phyloP scores from a whole-genome alignment of 2,113 vertebrate species.

The Festucalex cinctus region DNA sequence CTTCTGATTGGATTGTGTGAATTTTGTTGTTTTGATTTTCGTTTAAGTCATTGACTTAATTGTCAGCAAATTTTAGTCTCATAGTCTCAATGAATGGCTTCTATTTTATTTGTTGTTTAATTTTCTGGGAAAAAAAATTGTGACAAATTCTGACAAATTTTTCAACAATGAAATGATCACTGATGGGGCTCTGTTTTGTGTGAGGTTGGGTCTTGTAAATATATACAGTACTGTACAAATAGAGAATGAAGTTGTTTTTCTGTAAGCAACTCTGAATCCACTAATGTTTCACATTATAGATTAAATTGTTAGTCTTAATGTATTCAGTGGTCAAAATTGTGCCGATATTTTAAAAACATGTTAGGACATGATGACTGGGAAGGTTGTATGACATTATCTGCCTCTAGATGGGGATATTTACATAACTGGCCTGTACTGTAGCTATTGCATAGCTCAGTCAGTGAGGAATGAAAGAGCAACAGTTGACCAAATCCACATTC shows the following conservation, averaged over 20 bases:
- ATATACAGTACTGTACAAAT: background rate
- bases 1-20: too few species aligned
- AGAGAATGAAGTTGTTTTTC: background rate
- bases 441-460: background rate
- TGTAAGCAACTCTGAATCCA: background rate
- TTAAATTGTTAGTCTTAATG: background rate
- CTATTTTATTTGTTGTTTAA: too few species aligned
- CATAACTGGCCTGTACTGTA: background rate
- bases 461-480: background rate
- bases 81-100: too few species aligned
- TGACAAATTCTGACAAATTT: too few species aligned
- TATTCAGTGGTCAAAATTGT: background rate
- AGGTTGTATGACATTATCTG: background rate
- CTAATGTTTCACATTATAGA: background rate
- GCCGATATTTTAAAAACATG: background rate
- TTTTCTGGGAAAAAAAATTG: too few species aligned
- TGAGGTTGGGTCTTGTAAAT: too few species aligned
- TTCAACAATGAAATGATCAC: too few species aligned
- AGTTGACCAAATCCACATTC: background rate
- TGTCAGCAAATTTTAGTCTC: too few species aligned
- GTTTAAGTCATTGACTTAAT: too few species aligned
- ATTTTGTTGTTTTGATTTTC: too few species aligned
- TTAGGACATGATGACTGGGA: background rate
- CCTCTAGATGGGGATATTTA: constrained; percentile 16
- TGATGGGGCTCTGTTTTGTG: too few species aligned